Conservation (phyloP, 1,140 invertebrate genomes). For the Cheumatopsyche charites region DNA sequence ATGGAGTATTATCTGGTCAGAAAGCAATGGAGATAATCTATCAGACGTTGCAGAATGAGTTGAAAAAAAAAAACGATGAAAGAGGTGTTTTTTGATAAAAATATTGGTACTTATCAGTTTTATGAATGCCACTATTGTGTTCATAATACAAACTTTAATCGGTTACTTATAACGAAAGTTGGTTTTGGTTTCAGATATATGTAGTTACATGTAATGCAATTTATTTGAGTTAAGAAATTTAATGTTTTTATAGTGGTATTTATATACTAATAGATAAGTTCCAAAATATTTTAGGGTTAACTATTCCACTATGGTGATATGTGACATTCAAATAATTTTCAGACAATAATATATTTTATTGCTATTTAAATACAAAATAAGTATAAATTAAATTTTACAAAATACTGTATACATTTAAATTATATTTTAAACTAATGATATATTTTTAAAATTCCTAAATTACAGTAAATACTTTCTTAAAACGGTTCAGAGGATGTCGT, state of each 20-base stretch:
- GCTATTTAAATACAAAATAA: constrained; percentile 23
- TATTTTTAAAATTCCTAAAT: constrained; percentile 8
- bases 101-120: background rate
- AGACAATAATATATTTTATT: constrained; percentile 20
- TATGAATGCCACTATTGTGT: background rate
- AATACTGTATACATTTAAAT: constrained; percentile 23
- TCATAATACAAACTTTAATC: background rate
- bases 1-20: constrained; percentile 74
- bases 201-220: too few species aligned
- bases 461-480: too few species aligned
- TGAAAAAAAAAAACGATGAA: background rate
- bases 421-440: constrained; percentile 27
- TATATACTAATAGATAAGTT: too few species aligned
- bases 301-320: too few species aligned
- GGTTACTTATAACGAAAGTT: too few species aligned
- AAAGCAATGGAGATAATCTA: constrained; percentile 43
- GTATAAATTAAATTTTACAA: constrained; percentile 25
- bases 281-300: too few species aligned
- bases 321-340: background rate
- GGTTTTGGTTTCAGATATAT: too few species aligned
- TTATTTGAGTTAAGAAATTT: too few species aligned
- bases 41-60: background rate
- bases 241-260: too few species aligned
- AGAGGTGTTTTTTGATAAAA: background rate
- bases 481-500: too few species aligned